Conservation (phyloP, 2,797 vertebrate species). For the Heterohyrax brucei region DNA sequence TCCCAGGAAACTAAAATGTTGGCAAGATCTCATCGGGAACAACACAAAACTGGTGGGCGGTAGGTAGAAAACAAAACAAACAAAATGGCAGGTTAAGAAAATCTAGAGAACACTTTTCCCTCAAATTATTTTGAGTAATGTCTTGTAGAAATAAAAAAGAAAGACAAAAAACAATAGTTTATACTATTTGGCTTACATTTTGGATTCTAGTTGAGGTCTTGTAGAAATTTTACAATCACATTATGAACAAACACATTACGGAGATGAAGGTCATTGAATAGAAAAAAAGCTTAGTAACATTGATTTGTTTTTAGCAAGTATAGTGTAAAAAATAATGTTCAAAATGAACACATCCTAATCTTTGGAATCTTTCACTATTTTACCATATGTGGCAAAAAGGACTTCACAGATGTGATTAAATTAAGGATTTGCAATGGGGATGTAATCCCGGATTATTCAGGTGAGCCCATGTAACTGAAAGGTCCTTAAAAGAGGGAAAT, state of each 20-base stretch:
- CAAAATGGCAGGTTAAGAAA: background rate
- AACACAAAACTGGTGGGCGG: slow-evolving; percentile 25
- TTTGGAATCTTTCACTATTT: background rate
- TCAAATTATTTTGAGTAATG: background rate
- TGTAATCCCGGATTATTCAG: background rate
- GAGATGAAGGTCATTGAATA: background rate
- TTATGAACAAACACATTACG: slow-evolving; percentile 30
- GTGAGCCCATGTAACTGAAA: background rate
- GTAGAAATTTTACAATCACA: slow-evolving; percentile 6
- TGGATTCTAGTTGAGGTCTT: background rate
- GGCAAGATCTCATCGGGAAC: slow-evolving; percentile 69
- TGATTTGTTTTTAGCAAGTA: background rate
- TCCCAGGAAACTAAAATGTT: slow-evolving; percentile 76
- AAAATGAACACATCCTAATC: background rate
- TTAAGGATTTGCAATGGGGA: background rate
- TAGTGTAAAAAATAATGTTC: background rate
- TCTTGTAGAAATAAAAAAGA: background rate
- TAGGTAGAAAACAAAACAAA: background rate
- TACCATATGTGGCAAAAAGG: background rate
- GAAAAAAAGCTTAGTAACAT: slow-evolving; percentile 26
- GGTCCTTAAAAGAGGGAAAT: background rate
- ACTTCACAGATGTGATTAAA: background rate
- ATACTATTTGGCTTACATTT: slow-evolving; percentile 20
- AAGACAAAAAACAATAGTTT: slow-evolving; percentile 29
- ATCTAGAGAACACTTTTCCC: background rate